Conservation (phyloP, 2,888 invertebrate genomes). For the Pandemis heparana region DNA sequence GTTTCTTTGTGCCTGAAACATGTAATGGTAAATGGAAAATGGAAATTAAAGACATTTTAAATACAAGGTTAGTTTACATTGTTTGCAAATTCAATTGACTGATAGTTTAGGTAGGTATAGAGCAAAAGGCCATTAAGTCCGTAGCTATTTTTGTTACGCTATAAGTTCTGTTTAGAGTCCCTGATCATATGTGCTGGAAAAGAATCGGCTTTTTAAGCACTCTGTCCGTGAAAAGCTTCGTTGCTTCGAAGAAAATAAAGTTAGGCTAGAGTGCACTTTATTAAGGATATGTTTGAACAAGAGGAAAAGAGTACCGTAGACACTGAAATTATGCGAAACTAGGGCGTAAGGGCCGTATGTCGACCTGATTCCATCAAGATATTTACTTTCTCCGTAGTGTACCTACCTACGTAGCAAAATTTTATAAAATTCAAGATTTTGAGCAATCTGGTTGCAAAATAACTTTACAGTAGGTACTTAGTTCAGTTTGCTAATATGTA, state of each 20-base stretch:
- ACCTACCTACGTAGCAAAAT: constrained; percentile 21
- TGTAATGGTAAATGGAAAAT: too few relatives aligned
- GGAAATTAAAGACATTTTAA: too few relatives aligned
- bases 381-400: constrained; percentile 59
- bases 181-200: not conserved
- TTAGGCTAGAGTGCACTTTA: not conserved
- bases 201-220: not conserved
- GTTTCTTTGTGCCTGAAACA: too few relatives aligned
- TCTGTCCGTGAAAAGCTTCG: not conserved
- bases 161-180: too few relatives aligned
- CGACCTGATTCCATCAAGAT: constrained; percentile 66
- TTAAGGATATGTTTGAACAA: constrained; percentile 32
- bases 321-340: constrained; percentile 62
- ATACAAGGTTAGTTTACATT: too few relatives aligned
- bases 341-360: constrained; percentile 66
- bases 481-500: too few relatives aligned
- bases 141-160: too few relatives aligned
- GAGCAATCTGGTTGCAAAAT: constrained; percentile 48
- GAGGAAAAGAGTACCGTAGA: constrained; percentile 27
- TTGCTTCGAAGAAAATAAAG: not conserved
- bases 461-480: not conserved
- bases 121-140: too few relatives aligned
- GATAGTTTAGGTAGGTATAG: too few relatives aligned
- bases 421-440: constrained; percentile 56
- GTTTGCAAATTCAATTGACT: too few relatives aligned